Base-by-base conservation (phyloP, 2,797 vertebrate species). In the Sebastes itinus region DNA sequence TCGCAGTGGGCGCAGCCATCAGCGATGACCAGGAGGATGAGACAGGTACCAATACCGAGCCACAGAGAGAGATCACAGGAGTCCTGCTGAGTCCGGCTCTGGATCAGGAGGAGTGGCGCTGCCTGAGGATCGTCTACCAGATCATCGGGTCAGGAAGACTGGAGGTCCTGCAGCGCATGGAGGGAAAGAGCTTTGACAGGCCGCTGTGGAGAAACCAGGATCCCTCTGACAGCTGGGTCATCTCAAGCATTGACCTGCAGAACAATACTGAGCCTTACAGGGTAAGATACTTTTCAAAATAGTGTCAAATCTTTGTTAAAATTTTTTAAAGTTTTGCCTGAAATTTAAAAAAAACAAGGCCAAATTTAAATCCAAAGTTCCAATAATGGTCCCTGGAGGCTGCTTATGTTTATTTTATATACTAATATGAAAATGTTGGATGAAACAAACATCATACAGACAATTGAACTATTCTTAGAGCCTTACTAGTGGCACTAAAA, bases 51-150 rank as follows among this genome's bases (percentile, higher is more conserved):
- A 78, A 75, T 16, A 22, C 46, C 0, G 42, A 49, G 16, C 55
- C 60, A 1, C 60, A 75, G 77, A 86, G 12, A 11, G 95, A 94
- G 20, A 91, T 94, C 74, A 96, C 90, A 13, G 98, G 97, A 1
- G 74, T 97, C 72, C 94, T 99, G 64, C 81, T 96, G 28, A 98
- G 98, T 85, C 96, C 97, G 9, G 89, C 94, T 49, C 85, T 99
- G 58, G 96, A 97, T 59, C 90, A 94, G 0, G 94, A 94, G 16
- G 97, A 97, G 33, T 98, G 98, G 97, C 98, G 96, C 93, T 99
- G 98, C 61, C 89, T 99, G 78, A 96, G 97, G 56, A 83, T 99
- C 23, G 97, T 98, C 68, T 98, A 99, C 89, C 98, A 98, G 94
- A 96, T 99, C 92, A 74, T 68, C 0, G 88, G 94, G 14, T 87